Conservation (phyloP, 2,888 invertebrate genomes). For the Ormia ochracea region DNA sequence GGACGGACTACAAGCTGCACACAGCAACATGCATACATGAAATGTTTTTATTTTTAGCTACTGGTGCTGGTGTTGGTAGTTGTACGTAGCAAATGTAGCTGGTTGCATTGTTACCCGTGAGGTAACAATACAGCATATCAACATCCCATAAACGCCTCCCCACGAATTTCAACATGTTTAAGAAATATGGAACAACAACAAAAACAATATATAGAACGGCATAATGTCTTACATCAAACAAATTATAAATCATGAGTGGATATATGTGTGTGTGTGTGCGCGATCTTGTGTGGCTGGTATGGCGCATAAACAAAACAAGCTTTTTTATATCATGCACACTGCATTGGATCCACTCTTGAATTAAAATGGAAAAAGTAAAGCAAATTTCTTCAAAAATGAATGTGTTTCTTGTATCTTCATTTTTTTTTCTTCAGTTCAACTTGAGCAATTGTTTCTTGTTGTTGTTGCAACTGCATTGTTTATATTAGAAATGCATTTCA, state of each 20-base stretch:
- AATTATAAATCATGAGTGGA: neutral
- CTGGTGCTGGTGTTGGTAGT: conserved; percentile 41
- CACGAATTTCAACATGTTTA: conserved; percentile 34
- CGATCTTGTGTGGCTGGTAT: too few relatives aligned
- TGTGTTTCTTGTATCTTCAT: conserved; percentile 11
- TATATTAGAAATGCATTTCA: conserved; percentile 47
- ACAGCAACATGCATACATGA: conserved; percentile 27
- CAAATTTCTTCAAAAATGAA: conserved; percentile 36
- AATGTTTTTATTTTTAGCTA: conserved; percentile 65
- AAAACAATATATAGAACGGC: conserved; percentile 28
- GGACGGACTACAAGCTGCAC: neutral
- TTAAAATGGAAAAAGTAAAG: conserved; percentile 1
- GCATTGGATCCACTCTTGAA: neutral
- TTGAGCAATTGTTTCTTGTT: conserved; percentile 44
- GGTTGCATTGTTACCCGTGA: conserved; percentile 40
- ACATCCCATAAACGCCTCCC: conserved; percentile 51
- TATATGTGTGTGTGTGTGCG: neutral
- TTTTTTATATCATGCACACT: neutral
- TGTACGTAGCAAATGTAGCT: conserved; percentile 36
- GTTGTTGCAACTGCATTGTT: conserved; percentile 16
- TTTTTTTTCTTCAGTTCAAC: conserved; percentile 38
- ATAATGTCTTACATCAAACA: conserved; percentile 1
- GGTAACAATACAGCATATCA: conserved; percentile 38
- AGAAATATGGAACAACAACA: conserved; percentile 22
- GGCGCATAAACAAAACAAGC: neutral